These are phyloP conservation scores for Malurus cyaneus DNA, from an alignment of 2,113 vertebrate genomes.

Conservation along the genomic window DNA sequence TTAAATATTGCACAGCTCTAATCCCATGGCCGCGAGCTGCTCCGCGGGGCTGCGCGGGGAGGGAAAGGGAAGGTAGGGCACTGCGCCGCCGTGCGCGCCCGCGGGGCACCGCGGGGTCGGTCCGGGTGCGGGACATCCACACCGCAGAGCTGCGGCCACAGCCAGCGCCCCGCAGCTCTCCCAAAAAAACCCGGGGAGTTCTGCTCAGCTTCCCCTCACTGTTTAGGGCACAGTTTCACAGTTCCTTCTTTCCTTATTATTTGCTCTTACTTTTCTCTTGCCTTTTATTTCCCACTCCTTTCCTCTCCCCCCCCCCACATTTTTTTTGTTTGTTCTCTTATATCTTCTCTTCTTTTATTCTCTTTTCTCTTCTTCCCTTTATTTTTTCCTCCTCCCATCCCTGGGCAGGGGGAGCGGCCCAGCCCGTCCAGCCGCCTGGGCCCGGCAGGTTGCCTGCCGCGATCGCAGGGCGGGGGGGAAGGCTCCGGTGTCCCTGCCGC, in stretches of 20 bases:
- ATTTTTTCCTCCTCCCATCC: neutral
- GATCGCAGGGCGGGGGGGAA: neutral
- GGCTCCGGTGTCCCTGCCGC: neutral
- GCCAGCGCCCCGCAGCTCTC: neutral
- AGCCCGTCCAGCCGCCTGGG: neutral
- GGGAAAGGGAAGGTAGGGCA: neutral
- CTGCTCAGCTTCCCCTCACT: neutral
- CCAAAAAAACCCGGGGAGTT: neutral
- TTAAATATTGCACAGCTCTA: constrained; percentile 65
- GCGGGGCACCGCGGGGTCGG: neutral
- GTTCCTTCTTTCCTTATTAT: neutral
- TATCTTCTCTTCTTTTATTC: neutral
- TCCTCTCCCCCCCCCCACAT: rapidly evolving
- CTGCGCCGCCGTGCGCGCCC: neutral
- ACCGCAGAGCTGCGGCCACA: neutral
- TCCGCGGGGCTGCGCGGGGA: neutral
- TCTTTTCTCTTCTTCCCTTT: neutral
- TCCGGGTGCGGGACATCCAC: neutral
- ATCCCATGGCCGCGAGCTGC: constrained; percentile 61
- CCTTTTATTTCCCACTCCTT: neutral
- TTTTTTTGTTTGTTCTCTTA: neutral
- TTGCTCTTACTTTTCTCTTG: too few relatives aligned
- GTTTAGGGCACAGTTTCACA: neutral
- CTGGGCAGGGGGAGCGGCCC: neutral
- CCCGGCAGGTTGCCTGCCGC: constrained; percentile 22